These are phyloP conservation scores for Caenorhabditis remanei DNA, from an alignment of 1,140 invertebrate species.

Conservation along the genomic window DNA sequence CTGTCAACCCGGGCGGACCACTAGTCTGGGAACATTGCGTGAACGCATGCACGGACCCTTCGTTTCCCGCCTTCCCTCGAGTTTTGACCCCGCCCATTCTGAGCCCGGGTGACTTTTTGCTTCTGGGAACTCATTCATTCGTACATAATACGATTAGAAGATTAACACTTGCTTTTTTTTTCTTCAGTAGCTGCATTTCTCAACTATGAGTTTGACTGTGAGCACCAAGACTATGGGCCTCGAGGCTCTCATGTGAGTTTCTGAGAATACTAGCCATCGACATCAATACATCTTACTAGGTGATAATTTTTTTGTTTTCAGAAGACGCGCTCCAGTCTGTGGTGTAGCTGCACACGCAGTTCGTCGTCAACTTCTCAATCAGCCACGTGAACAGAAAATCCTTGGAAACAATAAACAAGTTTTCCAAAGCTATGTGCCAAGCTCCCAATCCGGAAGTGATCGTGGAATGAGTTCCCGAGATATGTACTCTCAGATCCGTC, in stretches of 20 bases:
- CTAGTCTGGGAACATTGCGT: no score
- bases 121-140: conserved; percentile 9
- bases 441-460: neutral
- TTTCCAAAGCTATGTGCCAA: neutral
- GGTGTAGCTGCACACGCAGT: neutral
- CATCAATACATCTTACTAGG: neutral
- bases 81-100: neutral
- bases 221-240: neutral
- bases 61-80: neutral
- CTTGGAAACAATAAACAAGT: neutral
- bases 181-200: conserved; percentile 1
- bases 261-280: neutral
- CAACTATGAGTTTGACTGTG: neutral
- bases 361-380: conserved; percentile 25
- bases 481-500: conserved; percentile 28
- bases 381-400: neutral
- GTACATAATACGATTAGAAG: neutral
- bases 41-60: neutral
- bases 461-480: neutral
- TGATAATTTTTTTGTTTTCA: neutral
- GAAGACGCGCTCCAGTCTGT: conserved; percentile 31
- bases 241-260: conserved; percentile 3
- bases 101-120: neutral
- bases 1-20: no score
- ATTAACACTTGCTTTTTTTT: neutral